Conservation (phyloP, 1,140 invertebrate genomes). For the Caenorhabditis remanei region DNA sequence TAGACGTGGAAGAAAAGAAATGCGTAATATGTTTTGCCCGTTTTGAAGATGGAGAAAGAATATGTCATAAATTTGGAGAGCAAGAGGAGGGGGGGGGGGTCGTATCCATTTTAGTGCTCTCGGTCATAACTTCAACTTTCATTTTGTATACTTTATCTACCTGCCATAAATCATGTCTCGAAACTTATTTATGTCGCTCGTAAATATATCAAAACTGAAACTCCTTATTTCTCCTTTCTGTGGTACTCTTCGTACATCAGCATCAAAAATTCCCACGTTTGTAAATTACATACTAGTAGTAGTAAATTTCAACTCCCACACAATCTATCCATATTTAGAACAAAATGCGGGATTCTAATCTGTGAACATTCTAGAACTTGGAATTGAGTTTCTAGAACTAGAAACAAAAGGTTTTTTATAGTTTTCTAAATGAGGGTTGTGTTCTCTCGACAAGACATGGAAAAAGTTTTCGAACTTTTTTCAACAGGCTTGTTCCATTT, state of each 20-base stretch:
- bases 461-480: too few relatives aligned
- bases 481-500: too few relatives aligned
- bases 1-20: conserved; percentile 40
- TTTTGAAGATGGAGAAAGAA: conserved; percentile 40
- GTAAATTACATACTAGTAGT: background rate
- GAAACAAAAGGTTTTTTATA: too few relatives aligned
- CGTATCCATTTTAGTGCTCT: conserved; percentile 31
- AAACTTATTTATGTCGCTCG: too few relatives aligned
- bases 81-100: background rate
- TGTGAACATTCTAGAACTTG: background rate
- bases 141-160: conserved; percentile 22
- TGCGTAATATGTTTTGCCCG: conserved; percentile 31
- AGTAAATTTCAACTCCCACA: background rate
- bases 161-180: conserved; percentile 24
- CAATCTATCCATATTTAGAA: too few relatives aligned
- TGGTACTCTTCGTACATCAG: background rate
- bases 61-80: conserved; percentile 41
- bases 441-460: too few relatives aligned
- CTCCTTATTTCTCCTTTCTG: background rate
- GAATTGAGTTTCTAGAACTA: background rate
- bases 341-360: background rate
- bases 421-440: too few relatives aligned
- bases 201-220: background rate
- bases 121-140: background rate
- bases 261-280: background rate